A percentile compares a stretch with the other conserved stretches of the same genome.
Conservation (phyloP, 2,113 vertebrate genomes). For the Cyanoderma ruficeps region DNA sequence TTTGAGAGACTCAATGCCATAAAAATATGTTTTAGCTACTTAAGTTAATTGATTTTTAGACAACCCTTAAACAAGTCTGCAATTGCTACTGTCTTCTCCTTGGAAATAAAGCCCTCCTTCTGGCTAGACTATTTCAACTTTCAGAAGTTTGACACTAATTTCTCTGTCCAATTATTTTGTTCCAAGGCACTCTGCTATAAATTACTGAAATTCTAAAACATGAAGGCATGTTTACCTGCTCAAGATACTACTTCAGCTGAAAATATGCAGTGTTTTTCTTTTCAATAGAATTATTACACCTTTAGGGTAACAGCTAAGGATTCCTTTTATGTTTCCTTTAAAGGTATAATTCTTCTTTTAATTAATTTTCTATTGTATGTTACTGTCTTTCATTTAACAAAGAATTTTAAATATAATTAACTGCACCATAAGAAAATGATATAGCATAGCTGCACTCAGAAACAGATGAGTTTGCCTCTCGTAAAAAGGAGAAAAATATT, state of each 20-base stretch:
- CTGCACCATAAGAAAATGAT: not conserved
- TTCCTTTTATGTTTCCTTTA: not conserved
- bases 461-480: not conserved
- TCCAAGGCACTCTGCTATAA: not conserved
- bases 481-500: not conserved
- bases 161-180: constrained; percentile 12
- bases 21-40: constrained; percentile 10
- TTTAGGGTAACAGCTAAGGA: not conserved
- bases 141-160: constrained; percentile 20
- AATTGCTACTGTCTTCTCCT: not conserved
- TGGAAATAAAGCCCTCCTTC: constrained; percentile 2
- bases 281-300: not conserved
- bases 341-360: not conserved
- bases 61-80: not conserved
- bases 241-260: not conserved
- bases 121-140: not conserved
- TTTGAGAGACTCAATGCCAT: not conserved
- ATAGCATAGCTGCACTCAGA: not conserved
- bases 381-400: not conserved
- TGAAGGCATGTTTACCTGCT: not conserved
- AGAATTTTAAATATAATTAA: not conserved
- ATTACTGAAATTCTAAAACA: not conserved
- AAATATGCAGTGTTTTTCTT: not conserved
- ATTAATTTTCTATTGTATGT: not conserved
- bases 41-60: not conserved